Percentiles rank a stretch among this genome's conserved stretches.
Conservation (phyloP, 2,888 invertebrate species). For the Clusia tigrina region DNA sequence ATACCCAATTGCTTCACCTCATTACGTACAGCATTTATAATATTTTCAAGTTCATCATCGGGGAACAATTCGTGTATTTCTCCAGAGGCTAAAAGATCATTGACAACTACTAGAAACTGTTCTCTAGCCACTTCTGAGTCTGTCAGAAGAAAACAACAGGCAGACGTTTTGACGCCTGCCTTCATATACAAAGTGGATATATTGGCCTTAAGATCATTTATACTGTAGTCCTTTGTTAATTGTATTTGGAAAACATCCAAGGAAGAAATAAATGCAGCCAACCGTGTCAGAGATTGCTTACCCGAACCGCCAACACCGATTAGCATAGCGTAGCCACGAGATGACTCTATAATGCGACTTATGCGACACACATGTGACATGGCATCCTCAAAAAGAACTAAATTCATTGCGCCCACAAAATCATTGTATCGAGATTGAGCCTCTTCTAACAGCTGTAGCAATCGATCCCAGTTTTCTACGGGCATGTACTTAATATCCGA, state of each 20-base stretch:
- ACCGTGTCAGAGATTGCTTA: conserved; percentile 87
- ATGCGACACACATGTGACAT: conserved; percentile 92
- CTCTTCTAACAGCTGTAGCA: conserved; percentile 79
- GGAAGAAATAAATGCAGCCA: conserved; percentile 89
- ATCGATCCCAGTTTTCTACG: conserved; percentile 74
- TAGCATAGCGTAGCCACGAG: conserved; percentile 89
- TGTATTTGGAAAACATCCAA: conserved; percentile 94
- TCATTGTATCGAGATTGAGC: conserved; percentile 89
- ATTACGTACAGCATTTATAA: conserved; percentile 77
- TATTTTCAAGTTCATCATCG: conserved; percentile 90
- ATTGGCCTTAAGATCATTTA: conserved; percentile 80
- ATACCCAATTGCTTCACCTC: conserved; percentile 85
- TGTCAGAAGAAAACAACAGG: conserved; percentile 89
- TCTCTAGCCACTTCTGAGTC: conserved; percentile 93
- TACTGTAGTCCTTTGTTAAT: conserved; percentile 86
- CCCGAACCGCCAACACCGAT: conserved; percentile 96
- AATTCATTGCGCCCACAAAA: conserved; percentile 87
- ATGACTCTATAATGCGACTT: conserved; percentile 90
- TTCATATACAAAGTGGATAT: conserved; percentile 81
- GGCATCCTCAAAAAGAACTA: conserved; percentile 94
- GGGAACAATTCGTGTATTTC: conserved; percentile 90
- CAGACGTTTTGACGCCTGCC: conserved; percentile 84
- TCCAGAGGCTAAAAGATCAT: conserved; percentile 92
- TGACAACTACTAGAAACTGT: conserved; percentile 88
- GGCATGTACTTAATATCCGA: conserved; percentile 92